These are phyloP conservation scores for Lasioglossum marginatum DNA, from an alignment of 2,888 invertebrate genomes.

Conservation along the genomic window DNA sequence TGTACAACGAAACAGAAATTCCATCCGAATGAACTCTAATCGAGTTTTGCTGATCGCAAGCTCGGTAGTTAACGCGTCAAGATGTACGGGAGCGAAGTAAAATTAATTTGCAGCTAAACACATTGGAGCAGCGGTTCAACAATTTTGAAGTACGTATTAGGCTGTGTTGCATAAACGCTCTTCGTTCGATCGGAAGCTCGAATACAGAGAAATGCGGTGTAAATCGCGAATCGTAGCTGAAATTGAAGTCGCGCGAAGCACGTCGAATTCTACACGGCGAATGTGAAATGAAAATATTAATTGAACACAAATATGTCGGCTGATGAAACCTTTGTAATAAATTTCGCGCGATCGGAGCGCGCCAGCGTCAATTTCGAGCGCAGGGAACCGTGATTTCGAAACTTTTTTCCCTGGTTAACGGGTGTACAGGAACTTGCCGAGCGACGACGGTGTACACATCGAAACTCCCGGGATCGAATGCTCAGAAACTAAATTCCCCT, in stretches of 20 bases:
- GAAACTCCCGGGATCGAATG: neutral
- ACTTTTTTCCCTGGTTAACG: conserved; percentile 2
- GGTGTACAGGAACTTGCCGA: neutral
- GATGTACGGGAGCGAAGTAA: neutral
- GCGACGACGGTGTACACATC: neutral
- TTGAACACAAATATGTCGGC: conserved; percentile 3
- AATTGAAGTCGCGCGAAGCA: neutral
- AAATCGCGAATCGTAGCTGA: neutral
- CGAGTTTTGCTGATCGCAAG: neutral
- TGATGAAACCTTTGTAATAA: neutral
- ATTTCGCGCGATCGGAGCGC: neutral
- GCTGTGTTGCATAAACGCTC: neutral
- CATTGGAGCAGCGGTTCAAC: neutral
- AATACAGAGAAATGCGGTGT: neutral
- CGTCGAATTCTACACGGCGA: neutral
- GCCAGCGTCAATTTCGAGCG: neutral
- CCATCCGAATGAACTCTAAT: neutral
- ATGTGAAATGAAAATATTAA: conserved; percentile 18
- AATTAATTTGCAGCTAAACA: neutral
- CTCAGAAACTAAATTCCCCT: neutral
- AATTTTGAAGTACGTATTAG: neutral
- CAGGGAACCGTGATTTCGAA: neutral
- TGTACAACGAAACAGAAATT: neutral
- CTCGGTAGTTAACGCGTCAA: neutral
- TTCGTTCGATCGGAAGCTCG: neutral